Percentiles rank a stretch among this genome's conserved stretches.
Conservation (phyloP, 2,888 invertebrate species). For the Eupithecia abbreviata region DNA sequence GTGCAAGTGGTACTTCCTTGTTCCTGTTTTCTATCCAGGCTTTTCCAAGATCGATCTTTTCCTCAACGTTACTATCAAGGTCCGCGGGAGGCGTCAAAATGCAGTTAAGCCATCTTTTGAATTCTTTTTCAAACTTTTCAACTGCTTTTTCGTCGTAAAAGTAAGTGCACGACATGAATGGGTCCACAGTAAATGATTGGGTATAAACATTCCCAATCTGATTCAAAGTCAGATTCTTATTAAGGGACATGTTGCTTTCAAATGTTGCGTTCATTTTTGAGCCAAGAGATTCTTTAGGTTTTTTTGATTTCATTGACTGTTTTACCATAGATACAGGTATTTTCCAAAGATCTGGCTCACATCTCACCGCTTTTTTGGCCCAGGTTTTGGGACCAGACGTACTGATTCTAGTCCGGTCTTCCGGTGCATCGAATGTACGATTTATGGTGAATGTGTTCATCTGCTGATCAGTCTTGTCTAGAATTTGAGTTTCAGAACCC, state of each 20-base stretch:
- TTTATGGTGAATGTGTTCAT: constrained; percentile 73
- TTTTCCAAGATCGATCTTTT: constrained; percentile 88
- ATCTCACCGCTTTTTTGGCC: constrained; percentile 71
- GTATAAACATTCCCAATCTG: constrained; percentile 74
- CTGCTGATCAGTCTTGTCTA: constrained; percentile 65
- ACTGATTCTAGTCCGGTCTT: constrained; percentile 51
- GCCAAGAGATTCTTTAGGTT: constrained; percentile 54
- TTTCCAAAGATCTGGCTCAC: constrained; percentile 73
- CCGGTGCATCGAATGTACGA: constrained; percentile 71
- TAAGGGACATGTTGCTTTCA: constrained; percentile 72
- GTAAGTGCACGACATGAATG: constrained; percentile 86
- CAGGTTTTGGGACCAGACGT: constrained; percentile 62
- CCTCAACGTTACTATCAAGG: constrained; percentile 85
- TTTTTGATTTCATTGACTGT: constrained; percentile 61
- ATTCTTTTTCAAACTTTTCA: constrained; percentile 87
- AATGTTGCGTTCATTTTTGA: constrained; percentile 58
- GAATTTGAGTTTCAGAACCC: constrained; percentile 63
- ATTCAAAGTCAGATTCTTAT: constrained; percentile 71
- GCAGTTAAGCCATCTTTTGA: constrained; percentile 91
- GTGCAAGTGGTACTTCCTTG: constrained; percentile 86
- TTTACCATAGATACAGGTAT: constrained; percentile 61
- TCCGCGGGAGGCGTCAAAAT: constrained; percentile 90
- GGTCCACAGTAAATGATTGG: constrained; percentile 84
- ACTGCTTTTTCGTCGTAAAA: constrained; percentile 88
- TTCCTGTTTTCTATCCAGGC: constrained; percentile 89